Evolutionary conservation across 37 sponge, comb jelly and placozoan genomes (phyloP), one percentile per base, ranked within the genome.

Genomic region (Beroe ovata): DNA sequence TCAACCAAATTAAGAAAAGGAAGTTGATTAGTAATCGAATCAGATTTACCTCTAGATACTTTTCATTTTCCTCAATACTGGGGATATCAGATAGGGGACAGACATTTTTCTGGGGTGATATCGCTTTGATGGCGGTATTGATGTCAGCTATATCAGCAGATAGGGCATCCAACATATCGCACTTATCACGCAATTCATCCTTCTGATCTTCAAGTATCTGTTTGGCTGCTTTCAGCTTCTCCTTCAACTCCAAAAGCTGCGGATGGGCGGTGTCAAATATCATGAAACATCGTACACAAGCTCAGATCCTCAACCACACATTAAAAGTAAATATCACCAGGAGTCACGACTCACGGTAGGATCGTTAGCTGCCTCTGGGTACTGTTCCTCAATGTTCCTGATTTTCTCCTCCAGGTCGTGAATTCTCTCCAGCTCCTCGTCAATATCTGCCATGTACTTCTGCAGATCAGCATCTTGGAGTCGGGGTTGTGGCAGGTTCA

Each of bases 81-180:
- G 26, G 26, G 2, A 77, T 37, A 25, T 77, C 84, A 40, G 84
- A 36, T 0, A 77, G 42, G 25, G 54, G 84, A 40, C 19, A 20
- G 26, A 35, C 20, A 4, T 39, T 77, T 54, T 40, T 37, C 54
- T 77, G 84, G 21, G 84, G 84, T 1, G 54, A 0, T 14, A 77
- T 77, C 25, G 47, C 26, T 23, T 77, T 77, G 84, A 77, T 77
- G 84, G 84, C 41, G 21, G 19, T 41, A 29, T 42, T 42, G 23
- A 77, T 77, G 54, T 77, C 84, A n/a, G 26, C 23, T 11, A 77
- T 77, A 19, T 77, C 84, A 4, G 41, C 84, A 4, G 84, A 41
- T 25, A 77, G 28, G 54, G 84, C 84, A 40, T 77, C 84, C 54
- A 77, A 77, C 84, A 77, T 77, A 19, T 77, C 84, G 33, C 84